Evolutionary conservation across 2,888 invertebrate genomes (phyloP).

Genomic region (Lumbricus terrestris): DNA sequence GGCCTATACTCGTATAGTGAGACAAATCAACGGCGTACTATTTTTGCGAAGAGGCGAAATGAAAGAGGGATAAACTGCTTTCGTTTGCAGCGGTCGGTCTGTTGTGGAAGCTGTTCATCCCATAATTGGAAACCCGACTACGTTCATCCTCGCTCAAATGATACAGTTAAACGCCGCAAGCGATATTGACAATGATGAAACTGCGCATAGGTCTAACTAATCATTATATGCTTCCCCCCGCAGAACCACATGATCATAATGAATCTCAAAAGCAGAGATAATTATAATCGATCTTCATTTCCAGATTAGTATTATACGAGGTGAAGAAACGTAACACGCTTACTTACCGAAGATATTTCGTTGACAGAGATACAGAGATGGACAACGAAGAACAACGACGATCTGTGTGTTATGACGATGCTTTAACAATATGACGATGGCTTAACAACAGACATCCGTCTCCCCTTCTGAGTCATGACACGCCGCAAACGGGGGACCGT

Average conservation of each 20-base stretch:
- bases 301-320: not conserved
- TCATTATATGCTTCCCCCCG: not conserved
- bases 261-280: not conserved
- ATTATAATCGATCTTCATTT: not conserved
- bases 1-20: not conserved
- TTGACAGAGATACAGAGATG: not conserved
- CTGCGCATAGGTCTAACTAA: not conserved
- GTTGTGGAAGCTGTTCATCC: not conserved
- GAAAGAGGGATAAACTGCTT: not conserved
- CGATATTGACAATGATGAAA: not conserved
- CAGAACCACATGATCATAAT: not conserved
- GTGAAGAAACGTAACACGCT: not conserved
- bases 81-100: not conserved
- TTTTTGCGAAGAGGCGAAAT: not conserved
- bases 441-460: not conserved
- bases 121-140: not conserved
- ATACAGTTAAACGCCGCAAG: not conserved
- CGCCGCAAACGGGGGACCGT: not conserved
- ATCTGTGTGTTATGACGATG: too few species aligned
- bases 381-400: not conserved
- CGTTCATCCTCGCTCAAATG: not conserved
- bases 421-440: too few species aligned
- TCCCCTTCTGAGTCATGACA: not conserved
- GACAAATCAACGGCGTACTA: too few species aligned
- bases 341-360: not conserved